Evolutionary conservation across 1,140 invertebrate species (phyloP), one percentile per base, ranked within the genome.

Genomic region (Bradysia coprophila): DNA sequence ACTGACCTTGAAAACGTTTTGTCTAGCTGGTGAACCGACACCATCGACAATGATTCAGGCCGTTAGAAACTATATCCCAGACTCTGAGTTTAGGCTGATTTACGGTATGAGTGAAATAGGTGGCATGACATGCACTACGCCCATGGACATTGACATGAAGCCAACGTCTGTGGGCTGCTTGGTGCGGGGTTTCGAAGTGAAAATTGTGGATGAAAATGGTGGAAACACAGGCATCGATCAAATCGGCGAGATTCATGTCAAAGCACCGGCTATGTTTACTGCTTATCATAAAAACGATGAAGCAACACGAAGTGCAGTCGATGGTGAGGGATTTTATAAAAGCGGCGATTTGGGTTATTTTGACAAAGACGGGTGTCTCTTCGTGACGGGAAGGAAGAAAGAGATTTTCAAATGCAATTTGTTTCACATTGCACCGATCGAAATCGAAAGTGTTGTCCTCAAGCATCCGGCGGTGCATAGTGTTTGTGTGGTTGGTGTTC

Each of bases 271-370:
- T 10, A n/a, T 19, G 21, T 16, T 31, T 19, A 4, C 21, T 15
- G 40, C 28, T 11, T 41, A 41, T n/a, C 34, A 41, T 13, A 41
- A 41, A 18, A 20, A 41, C 21, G 23, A 23, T 11, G 28, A 28
- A 21, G 40, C 28, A 1, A 33, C 40, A 32, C 1, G 16, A 41
- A 34, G 21, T 20, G 24, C 28, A 4, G 4, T 52, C 32, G 72
- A 77, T 48, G 48, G 51, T n/a, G 69, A 83, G 47, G 72, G 67
- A 4, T 72, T 59, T 46, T 59, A 76, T 18, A 68, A 68, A 52
- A 78, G 77, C 44, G 78, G 77, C 40, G 76, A 81, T 54, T 57
- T 79, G 10, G 71, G 64, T 0, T 76, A 71, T 48, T 69, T 70
- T 46, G 72, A 79, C 46, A 56, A 73, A 44, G 63, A 74, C 5